Conservation (phyloP, 2,888 invertebrate species). For the Sturmia bella region DNA sequence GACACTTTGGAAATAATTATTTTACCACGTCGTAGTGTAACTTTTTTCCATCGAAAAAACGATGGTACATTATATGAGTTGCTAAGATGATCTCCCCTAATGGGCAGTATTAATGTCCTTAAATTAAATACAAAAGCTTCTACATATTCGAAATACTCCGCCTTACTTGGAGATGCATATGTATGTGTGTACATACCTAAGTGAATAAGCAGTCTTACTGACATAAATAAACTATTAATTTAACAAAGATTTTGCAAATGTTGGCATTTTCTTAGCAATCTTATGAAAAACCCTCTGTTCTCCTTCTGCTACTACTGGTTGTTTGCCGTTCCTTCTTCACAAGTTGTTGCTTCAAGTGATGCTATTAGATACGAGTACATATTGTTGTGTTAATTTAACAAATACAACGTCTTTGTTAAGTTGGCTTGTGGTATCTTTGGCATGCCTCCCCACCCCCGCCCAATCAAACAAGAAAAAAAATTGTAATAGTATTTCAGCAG, state of each 20-base stretch:
- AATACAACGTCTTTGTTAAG: constrained; percentile 23
- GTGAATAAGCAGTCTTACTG: too few relatives aligned
- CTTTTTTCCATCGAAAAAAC: too few relatives aligned
- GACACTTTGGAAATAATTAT: too few relatives aligned
- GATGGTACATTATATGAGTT: too few relatives aligned
- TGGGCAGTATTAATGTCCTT: constrained; percentile 30
- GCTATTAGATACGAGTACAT: constrained; percentile 5
- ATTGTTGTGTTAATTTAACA: constrained; percentile 42
- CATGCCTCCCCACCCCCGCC: constrained; percentile 7
- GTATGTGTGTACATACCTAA: constrained; percentile 1
- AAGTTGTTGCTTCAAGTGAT: constrained; percentile 27
- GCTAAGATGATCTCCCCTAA: too few relatives aligned
- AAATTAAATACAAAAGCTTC: background rate
- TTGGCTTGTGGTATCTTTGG: constrained; percentile 24
- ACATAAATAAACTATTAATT: constrained; percentile 60
- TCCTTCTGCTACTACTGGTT: background rate
- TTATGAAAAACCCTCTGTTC: constrained; percentile 1
- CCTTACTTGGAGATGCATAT: background rate
- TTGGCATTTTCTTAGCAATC: constrained; percentile 52
- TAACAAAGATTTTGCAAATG: constrained; percentile 64
- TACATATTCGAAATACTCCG: background rate
- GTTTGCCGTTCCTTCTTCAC: background rate
- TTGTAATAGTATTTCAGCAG: background rate
- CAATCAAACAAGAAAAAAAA: too few relatives aligned
- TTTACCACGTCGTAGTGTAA: too few relatives aligned